Evolutionary conservation across 2,797 vertebrate species (phyloP).

Genomic region (Melanotaenia maccullochi): DNA sequence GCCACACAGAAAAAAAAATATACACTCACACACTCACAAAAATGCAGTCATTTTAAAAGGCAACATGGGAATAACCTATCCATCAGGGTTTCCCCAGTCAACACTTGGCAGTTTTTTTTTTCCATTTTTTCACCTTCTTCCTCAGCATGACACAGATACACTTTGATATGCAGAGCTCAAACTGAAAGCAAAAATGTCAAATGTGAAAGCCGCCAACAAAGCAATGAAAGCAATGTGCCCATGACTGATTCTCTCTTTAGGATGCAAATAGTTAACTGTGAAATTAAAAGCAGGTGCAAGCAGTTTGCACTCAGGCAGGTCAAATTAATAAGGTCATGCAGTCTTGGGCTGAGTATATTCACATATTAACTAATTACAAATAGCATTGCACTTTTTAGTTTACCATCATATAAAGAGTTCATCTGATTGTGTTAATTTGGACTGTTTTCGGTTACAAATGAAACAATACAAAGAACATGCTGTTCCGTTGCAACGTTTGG

Average conservation of each 20-base stretch:
- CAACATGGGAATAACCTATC: constrained; percentile 65
- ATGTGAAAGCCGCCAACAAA: constrained; percentile 38
- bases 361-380: constrained; percentile 37
- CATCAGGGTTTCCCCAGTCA: constrained; percentile 43
- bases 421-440: constrained; percentile 52
- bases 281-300: constrained; percentile 55
- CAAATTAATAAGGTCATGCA: constrained; percentile 56
- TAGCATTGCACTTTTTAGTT: constrained; percentile 37
- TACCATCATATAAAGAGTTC: constrained; percentile 20
- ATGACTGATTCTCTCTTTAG: constrained; percentile 30
- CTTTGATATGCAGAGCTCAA: constrained; percentile 55
- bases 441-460: constrained; percentile 53
- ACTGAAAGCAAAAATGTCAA: constrained; percentile 50
- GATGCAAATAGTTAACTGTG: constrained; percentile 43
- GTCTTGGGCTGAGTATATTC: constrained; percentile 29
- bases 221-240: constrained; percentile 36
- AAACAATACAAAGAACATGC: constrained; percentile 78
- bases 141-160: constrained; percentile 47
- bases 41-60: constrained; percentile 74
- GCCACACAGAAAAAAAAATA: constrained; percentile 67
- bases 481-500: constrained; percentile 60
- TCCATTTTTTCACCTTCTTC: constrained; percentile 30
- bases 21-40: constrained; percentile 63
- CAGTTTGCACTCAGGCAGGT: constrained; percentile 56
- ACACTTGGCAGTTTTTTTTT: constrained; percentile 75